Evolutionary conservation across 1,140 invertebrate genomes (phyloP), one percentile per base, ranked within the genome.

Genomic region (Euschistus heros): DNA sequence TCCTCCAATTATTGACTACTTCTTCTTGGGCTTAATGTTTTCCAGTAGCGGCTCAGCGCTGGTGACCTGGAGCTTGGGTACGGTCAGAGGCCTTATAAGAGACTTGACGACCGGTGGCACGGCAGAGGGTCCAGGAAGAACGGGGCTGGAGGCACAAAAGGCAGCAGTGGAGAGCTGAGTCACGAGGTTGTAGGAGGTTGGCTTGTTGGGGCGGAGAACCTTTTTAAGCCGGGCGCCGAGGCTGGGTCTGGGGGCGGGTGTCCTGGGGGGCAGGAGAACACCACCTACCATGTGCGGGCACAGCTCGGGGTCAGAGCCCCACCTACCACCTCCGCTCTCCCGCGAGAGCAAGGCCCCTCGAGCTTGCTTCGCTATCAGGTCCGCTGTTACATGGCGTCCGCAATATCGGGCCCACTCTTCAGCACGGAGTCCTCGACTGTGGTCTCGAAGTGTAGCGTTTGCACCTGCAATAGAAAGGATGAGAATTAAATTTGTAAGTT

Each of bases 331-430:
- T 3, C 80, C 78, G 37, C 78, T 80, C 3, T 77, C 78, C 63
- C 80, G 75, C 65, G 83, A 81, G 20, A 84, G 69, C 0, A 84
- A 73, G 46, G 79, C 72, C 68, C 81, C 78, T 30, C 81, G 79
- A 0, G 85, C 80, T 69, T 85, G 83, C 68, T 85, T 84, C 66
- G 86, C 84, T 67, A 91, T 88, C 46, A 86, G 79, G 67, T 89
- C 86, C 1, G 86, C 86, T 71, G 86, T 88, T 15, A 85, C 80
- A 69, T 86, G 82, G 22, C 88, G 78, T 2, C 87, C 86, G 68
- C 87, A 89, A 73, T 84, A 88, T 66, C 83, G 76, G 0, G 89
- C 87, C 89, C 88, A 91, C 72, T 91, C 86, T 64, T 87, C 82
- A 0, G 88, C 86, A 63, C 84, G 79, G 8, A 89, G 75, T 7